Evolutionary conservation across 2,113 vertebrate species (phyloP), one percentile per base, ranked within the genome.

Genomic region (Eolophus roseicapilla): DNA sequence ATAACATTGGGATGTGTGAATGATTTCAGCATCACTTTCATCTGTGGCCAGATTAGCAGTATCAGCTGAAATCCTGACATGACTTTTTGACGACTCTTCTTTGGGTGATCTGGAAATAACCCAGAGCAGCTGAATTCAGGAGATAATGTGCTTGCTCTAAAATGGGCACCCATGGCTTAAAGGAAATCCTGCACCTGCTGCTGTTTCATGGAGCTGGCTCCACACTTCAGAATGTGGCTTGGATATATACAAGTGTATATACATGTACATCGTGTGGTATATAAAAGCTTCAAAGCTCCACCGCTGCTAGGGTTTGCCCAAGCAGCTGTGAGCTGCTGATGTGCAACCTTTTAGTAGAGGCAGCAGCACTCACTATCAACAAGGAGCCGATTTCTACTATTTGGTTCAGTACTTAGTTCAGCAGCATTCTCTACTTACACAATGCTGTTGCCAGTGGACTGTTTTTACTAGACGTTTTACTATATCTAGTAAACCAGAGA

Each of bases 211-310:
- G 37, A 67, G n/a, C 62, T 3, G 23, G 29, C 43, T 68, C 57
- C 44, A 37, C 0, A 1, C 24, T 57, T 50, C 37, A 19, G 53
- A 68, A 39, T 3, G 28, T 5, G 1, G 17, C 28, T 70, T 24
- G 21, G 35, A 11, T 10, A 24, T 7, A 2, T 35, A 13, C 9
- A 4, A 53, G 21, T 35, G 8, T 11, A 57, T 5, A 18, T 7
- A 35, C 3, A 3, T 1, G 5, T 24, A 15, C 6, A 18, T 12
- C 14, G 43, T 2, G 1, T 9, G 55, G 8, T 9, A 44, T 21
- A 21, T 6, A 57, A 74, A 76, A 53, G 41, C 50, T 59, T 37
- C 55, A 16, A 29, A 70, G 64, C 24, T 55, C 69, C 9, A 8
- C 15, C 50, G 33, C n/a, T 47, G 41, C 28, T 25, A 46, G 13